Conservation (phyloP, 2,113 vertebrate genomes). For the Sturnira hondurensis region DNA sequence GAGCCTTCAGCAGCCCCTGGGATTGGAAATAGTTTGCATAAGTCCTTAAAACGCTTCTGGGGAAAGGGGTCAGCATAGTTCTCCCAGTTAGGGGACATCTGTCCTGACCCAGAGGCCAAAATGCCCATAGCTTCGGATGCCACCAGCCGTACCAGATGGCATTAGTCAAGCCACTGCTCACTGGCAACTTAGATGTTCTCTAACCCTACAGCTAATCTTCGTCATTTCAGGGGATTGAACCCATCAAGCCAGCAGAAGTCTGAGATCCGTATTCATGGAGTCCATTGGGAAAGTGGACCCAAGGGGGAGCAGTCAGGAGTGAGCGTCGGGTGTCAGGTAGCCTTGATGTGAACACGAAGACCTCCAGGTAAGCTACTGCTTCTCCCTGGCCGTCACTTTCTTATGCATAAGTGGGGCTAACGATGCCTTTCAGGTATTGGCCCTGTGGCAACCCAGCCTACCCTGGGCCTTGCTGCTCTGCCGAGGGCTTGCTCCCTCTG, state of each 20-base stretch:
- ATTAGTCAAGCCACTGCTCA: background rate
- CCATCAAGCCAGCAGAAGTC: background rate
- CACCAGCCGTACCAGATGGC: no score
- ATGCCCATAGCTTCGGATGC: background rate
- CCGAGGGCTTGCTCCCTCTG: background rate
- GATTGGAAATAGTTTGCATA: background rate
- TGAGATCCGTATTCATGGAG: background rate
- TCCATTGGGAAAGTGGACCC: background rate
- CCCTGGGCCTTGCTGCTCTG: accelerated
- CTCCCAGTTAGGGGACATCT: background rate
- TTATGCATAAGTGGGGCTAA: background rate
- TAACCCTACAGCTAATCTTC: background rate
- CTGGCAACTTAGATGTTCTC: background rate
- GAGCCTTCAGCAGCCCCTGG: background rate
- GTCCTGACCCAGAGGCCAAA: background rate
- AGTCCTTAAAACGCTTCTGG: background rate
- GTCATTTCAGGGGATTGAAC: background rate
- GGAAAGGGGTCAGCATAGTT: background rate
- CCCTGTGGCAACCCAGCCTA: accelerated
- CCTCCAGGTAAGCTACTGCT: background rate
- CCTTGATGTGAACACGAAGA: background rate
- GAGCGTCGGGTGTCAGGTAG: accelerated
- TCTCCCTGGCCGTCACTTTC: background rate
- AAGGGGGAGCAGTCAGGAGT: background rate
- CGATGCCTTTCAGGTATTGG: background rate